Conservation (phyloP, 2,888 invertebrate species). For the Eurois occulta region DNA sequence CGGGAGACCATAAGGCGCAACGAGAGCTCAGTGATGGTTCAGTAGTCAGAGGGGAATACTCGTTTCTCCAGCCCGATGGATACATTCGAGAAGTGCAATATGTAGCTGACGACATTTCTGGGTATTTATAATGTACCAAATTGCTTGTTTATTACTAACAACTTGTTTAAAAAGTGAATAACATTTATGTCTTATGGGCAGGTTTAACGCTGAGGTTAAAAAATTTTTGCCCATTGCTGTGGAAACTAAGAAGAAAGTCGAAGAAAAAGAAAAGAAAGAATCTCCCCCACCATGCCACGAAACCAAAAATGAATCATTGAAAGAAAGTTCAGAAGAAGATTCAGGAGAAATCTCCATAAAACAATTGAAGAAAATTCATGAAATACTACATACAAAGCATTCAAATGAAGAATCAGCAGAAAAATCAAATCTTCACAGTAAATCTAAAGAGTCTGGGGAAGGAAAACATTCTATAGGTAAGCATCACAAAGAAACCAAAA, state of each 20-base stretch:
- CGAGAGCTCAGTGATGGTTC: slow-evolving; percentile 89
- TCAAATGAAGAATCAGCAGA: slow-evolving; percentile 25
- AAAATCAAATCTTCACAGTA: background rate
- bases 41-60: slow-evolving; percentile 89
- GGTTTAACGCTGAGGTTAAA: slow-evolving; percentile 86
- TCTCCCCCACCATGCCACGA: slow-evolving; percentile 73
- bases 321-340: slow-evolving; percentile 50
- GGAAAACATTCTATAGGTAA: slow-evolving; percentile 30
- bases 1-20: slow-evolving; percentile 89
- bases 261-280: slow-evolving; percentile 50
- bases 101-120: slow-evolving; percentile 88
- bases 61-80: slow-evolving; percentile 90
- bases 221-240: slow-evolving; percentile 75
- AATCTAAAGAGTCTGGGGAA: slow-evolving; percentile 12
- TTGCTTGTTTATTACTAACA: background rate
- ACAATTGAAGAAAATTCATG: slow-evolving; percentile 17
- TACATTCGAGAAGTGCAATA: slow-evolving; percentile 89
- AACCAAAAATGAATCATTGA: slow-evolving; percentile 76
- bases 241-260: slow-evolving; percentile 57
- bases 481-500: slow-evolving; percentile 13
- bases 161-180: background rate
- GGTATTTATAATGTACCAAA: slow-evolving; percentile 74
- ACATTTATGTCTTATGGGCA: slow-evolving; percentile 60
- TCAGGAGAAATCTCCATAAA: background rate
- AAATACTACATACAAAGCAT: slow-evolving; percentile 19